Conservation (phyloP, 2,888 invertebrate species). For the Linyphia triangularis region DNA sequence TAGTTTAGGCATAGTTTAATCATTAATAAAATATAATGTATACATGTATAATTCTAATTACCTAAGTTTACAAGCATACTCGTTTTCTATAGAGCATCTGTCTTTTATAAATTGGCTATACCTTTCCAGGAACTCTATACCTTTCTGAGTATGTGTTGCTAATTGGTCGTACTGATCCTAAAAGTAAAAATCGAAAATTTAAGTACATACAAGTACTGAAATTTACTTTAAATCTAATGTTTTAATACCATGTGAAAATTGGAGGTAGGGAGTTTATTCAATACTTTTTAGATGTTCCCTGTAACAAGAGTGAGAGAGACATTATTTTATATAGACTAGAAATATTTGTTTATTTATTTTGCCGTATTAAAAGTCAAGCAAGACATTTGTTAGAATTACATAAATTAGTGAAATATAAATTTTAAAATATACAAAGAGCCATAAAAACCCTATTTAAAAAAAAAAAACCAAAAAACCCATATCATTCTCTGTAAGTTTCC, state of each 20-base stretch:
- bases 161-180: conserved; percentile 99
- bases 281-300: too few relatives aligned
- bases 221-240: neutral
- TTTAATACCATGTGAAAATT: neutral
- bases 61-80: conserved; percentile 94
- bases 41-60: conserved; percentile 80
- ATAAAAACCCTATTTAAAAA: too few relatives aligned
- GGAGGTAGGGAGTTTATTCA: neutral
- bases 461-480: too few relatives aligned
- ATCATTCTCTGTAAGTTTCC: too few relatives aligned
- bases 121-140: conserved; percentile 98
- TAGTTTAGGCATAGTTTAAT: neutral
- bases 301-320: too few relatives aligned
- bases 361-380: too few relatives aligned
- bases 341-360: too few relatives aligned
- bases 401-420: too few relatives aligned
- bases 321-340: too few relatives aligned
- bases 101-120: conserved; percentile 97
- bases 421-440: too few relatives aligned
- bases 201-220: neutral
- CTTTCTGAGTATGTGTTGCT: conserved; percentile 96
- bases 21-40: neutral
- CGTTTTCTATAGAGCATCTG: conserved; percentile 95
- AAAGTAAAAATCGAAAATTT: conserved; percentile 79
- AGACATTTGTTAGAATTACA: too few relatives aligned